phyloP scores from a whole-genome alignment of 2,113 vertebrate species.

The Tragelaphus strepsiceros region DNA sequence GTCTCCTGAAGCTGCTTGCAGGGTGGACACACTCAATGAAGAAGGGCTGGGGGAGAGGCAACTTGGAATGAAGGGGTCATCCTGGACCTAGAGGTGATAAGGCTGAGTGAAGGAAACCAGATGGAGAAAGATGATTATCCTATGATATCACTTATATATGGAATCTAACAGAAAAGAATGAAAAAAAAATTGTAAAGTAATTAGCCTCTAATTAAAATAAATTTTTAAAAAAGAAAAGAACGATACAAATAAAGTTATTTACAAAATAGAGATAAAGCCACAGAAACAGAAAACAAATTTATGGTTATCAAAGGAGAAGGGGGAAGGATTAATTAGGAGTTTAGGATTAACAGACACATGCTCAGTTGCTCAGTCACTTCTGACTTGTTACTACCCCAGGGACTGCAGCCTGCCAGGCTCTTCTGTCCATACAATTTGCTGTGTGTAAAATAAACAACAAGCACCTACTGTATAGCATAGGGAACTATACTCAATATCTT shows the following conservation, averaged over 20 bases:
- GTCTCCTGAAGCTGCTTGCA: neutral
- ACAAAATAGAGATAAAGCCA: neutral
- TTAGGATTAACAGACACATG: neutral
- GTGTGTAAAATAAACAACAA: neutral
- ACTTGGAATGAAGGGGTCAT: accelerated
- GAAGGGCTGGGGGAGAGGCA: neutral
- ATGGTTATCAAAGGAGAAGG: neutral
- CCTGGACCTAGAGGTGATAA: neutral
- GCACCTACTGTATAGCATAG: neutral
- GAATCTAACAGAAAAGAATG: neutral
- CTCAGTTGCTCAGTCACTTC: neutral
- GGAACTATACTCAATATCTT: neutral
- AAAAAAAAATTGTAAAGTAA: neutral
- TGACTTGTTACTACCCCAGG: neutral
- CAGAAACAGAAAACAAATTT: neutral
- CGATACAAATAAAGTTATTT: neutral
- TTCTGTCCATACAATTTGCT: neutral
- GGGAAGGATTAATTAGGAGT: neutral
- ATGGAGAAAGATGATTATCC: neutral
- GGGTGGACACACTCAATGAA: neutral
- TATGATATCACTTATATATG: neutral
- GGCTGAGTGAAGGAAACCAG: neutral
- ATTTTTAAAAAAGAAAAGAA: neutral
- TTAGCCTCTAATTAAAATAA: too few species aligned
- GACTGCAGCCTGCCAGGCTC: neutral